These are phyloP conservation scores for Calycopis cecrops DNA, from an alignment of 1,140 invertebrate species.

Conservation along the genomic window DNA sequence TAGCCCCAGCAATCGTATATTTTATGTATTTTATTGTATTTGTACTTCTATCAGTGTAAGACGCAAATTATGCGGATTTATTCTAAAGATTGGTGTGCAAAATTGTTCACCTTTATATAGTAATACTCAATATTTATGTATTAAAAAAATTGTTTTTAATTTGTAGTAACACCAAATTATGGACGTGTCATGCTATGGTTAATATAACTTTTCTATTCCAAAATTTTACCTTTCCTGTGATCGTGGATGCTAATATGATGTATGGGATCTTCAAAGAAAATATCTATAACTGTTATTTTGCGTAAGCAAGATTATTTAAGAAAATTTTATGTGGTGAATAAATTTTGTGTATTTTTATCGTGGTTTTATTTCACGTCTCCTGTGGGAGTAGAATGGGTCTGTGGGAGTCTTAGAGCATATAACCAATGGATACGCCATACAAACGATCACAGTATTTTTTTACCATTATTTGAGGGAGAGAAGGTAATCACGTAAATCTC, in stretches of 20 bases:
- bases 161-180: slow-evolving; percentile 64
- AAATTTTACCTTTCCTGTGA: slow-evolving; percentile 72
- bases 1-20: too few relatives aligned
- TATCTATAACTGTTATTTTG: slow-evolving; percentile 69
- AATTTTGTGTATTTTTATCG: slow-evolving; percentile 62
- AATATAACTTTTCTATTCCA: slow-evolving; percentile 69
- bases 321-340: slow-evolving; percentile 73
- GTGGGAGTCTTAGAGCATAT: too few relatives aligned
- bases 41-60: background rate
- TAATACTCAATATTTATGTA: slow-evolving; percentile 59
- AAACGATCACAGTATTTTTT: too few relatives aligned
- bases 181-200: slow-evolving; percentile 48
- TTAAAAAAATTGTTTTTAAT: slow-evolving; percentile 54
- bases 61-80: slow-evolving; percentile 15
- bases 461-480: too few relatives aligned
- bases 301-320: slow-evolving; percentile 67
- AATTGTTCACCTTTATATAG: slow-evolving; percentile 20
- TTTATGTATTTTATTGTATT: too few relatives aligned
- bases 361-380: slow-evolving; percentile 29
- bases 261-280: slow-evolving; percentile 58
- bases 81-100: slow-evolving; percentile 20
- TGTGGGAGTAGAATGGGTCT: too few relatives aligned
- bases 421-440: too few relatives aligned
- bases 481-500: too few relatives aligned
- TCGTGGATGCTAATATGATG: slow-evolving; percentile 67